A percentile compares a stretch with the other conserved stretches of the same genome.
These are phyloP conservation scores for Oeneis ivallda DNA, from an alignment of 2,888 invertebrate species.

Conservation along the genomic window DNA sequence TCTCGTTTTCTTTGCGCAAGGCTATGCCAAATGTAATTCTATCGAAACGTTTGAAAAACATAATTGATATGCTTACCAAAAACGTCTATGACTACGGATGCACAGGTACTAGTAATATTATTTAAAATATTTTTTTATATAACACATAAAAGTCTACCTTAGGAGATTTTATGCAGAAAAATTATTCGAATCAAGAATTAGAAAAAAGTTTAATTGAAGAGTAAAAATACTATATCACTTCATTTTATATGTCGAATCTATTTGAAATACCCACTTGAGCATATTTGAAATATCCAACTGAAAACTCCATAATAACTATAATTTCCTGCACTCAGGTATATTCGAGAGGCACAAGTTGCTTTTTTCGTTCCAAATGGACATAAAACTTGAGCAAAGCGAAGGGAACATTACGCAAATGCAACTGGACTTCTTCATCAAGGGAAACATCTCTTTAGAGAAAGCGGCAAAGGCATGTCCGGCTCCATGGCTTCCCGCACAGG, in stretches of 20 bases:
- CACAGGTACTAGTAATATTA: slow-evolving; percentile 79
- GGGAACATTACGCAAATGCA: slow-evolving; percentile 84
- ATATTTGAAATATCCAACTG: background rate
- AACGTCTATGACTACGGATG: slow-evolving; percentile 96
- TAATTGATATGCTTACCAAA: slow-evolving; percentile 91
- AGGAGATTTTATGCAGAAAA: too few species aligned
- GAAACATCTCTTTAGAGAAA: slow-evolving; percentile 89
- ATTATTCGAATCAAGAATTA: too few species aligned
- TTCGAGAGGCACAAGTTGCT: slow-evolving; percentile 95
- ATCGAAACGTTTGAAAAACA: slow-evolving; percentile 87
- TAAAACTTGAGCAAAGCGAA: slow-evolving; percentile 88
- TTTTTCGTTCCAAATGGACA: slow-evolving; percentile 95
- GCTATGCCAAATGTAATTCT: slow-evolving; percentile 91
- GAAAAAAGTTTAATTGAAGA: too few species aligned
- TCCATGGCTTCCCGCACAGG: slow-evolving; percentile 85
- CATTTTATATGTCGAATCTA: too few species aligned
- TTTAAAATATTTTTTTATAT: background rate
- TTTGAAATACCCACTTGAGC: too few species aligned
- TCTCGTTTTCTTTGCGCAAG: slow-evolving; percentile 89
- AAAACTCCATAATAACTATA: background rate
- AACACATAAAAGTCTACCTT: too few species aligned
- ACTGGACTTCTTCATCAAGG: slow-evolving; percentile 95
- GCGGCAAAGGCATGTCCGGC: slow-evolving; percentile 84
- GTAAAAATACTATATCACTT: too few species aligned
- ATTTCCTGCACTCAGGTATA: slow-evolving; percentile 82